A percentile compares a stretch with the other conserved stretches of the same genome.
Evolutionary conservation across 2,888 invertebrate genomes (phyloP).

Genomic region (Strigamia maritima): DNA sequence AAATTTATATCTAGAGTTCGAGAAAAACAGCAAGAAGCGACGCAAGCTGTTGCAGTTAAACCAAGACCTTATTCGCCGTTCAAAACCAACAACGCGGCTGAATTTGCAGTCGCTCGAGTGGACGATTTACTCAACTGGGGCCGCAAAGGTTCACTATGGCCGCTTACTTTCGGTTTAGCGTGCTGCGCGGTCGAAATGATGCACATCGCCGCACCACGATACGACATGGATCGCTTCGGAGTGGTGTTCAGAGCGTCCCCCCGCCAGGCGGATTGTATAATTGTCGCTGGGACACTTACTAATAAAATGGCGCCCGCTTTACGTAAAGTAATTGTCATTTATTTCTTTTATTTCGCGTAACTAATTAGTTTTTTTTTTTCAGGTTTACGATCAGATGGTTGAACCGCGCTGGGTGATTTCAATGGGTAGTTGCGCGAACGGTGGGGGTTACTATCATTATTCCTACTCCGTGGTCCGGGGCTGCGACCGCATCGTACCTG

Average conservation of each 20-base stretch:
- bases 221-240: conserved; percentile 98
- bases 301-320: conserved; percentile 99
- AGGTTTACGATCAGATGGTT: conserved; percentile 91
- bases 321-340: conserved; percentile 64
- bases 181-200: conserved; percentile 99
- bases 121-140: conserved; percentile 96
- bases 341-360: not conserved
- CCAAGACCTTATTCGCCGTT: conserved; percentile 71
- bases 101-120: conserved; percentile 82
- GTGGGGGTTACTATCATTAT: conserved; percentile 99
- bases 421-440: conserved; percentile 99
- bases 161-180: conserved; percentile 95
- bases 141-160: conserved; percentile 93
- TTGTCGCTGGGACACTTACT: conserved; percentile 96
- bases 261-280: conserved; percentile 93
- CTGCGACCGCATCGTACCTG: conserved; percentile 95
- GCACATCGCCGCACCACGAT: conserved; percentile 98
- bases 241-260: conserved; percentile 97
- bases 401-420: conserved; percentile 98
- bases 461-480: conserved; percentile 98
- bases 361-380: not conserved
- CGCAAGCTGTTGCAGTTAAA: conserved; percentile 46
- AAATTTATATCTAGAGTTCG: too few relatives aligned
- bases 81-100: conserved; percentile 67
- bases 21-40: too few relatives aligned